Evolutionary conservation across 2,888 invertebrate genomes (phyloP).

Genomic region (Arge pagana): DNA sequence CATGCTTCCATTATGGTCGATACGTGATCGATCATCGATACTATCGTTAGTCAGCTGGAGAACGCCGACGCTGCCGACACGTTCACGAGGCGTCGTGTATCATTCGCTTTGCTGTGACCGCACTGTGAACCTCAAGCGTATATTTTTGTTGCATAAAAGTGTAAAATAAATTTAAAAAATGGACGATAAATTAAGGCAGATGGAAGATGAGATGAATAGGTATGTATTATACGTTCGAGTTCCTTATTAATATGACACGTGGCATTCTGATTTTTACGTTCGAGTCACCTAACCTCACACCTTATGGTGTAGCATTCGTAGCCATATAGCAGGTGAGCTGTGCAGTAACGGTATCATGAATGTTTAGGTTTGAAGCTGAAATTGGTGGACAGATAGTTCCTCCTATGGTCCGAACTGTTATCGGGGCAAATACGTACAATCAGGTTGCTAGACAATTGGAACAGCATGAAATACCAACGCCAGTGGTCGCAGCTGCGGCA

Average conservation of each 20-base stretch:
- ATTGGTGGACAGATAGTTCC: slow-evolving; percentile 70
- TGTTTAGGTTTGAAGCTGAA: slow-evolving; percentile 83
- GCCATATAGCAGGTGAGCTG: background rate
- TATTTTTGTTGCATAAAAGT: too few species aligned
- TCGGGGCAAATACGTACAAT: slow-evolving; percentile 74
- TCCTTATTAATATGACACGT: slow-evolving; percentile 5
- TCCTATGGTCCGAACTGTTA: slow-evolving; percentile 67
- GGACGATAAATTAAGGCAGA: slow-evolving; percentile 71
- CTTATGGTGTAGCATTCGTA: background rate
- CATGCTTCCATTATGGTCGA: too few species aligned
- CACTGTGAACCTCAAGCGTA: too few species aligned
- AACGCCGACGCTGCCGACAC: too few species aligned
- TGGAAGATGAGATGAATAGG: slow-evolving; percentile 93
- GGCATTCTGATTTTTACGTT: slow-evolving; percentile 9
- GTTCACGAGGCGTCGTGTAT: too few species aligned
- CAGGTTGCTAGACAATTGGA: slow-evolving; percentile 70
- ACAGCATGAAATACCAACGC: slow-evolving; percentile 61
- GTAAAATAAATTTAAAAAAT: slow-evolving; percentile 33
- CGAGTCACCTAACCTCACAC: slow-evolving; percentile 1
- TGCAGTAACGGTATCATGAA: slow-evolving; percentile 11
- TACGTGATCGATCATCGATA: too few species aligned
- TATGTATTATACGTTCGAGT: slow-evolving; percentile 50
- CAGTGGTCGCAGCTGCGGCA: slow-evolving; percentile 49
- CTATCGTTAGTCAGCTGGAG: too few species aligned
- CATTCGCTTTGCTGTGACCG: too few species aligned